These are phyloP conservation scores for Urocyon cinereoargenteus DNA, from an alignment of 2,797 vertebrate species.

Conservation along the genomic window DNA sequence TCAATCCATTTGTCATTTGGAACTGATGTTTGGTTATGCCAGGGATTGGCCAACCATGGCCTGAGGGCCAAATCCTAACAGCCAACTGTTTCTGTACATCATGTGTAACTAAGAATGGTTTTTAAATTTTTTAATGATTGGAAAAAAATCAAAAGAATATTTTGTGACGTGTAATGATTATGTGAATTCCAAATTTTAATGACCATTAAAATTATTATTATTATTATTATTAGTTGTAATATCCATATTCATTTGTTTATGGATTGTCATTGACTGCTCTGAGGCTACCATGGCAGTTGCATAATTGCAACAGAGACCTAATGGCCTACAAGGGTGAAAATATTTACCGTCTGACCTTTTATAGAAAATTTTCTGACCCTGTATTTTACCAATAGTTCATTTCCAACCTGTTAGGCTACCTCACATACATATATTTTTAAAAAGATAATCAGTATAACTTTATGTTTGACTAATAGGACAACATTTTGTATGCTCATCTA, in stretches of 20 bases:
- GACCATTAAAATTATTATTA: too few relatives aligned
- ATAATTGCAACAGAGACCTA: background rate
- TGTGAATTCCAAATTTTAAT: background rate
- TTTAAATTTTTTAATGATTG: slow-evolving; percentile 38
- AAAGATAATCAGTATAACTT: background rate
- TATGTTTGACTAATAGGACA: background rate
- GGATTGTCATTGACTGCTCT: background rate
- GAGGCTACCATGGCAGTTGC: background rate
- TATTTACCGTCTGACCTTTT: background rate
- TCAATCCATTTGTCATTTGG: background rate
- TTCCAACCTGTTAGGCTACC: background rate
- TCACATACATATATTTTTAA: background rate
- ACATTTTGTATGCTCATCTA: background rate
- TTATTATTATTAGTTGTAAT: too few relatives aligned
- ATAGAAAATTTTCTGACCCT: background rate
- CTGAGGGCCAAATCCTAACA: background rate
- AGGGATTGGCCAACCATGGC: background rate
- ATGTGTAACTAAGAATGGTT: background rate
- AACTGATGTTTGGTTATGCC: background rate
- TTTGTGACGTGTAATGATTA: background rate
- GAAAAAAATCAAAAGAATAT: background rate
- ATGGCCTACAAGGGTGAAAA: background rate
- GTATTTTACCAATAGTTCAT: background rate
- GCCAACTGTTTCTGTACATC: background rate
- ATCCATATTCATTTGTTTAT: background rate